Conservation (phyloP, 2,113 vertebrate genomes). For the Hippocampus zosterae region DNA sequence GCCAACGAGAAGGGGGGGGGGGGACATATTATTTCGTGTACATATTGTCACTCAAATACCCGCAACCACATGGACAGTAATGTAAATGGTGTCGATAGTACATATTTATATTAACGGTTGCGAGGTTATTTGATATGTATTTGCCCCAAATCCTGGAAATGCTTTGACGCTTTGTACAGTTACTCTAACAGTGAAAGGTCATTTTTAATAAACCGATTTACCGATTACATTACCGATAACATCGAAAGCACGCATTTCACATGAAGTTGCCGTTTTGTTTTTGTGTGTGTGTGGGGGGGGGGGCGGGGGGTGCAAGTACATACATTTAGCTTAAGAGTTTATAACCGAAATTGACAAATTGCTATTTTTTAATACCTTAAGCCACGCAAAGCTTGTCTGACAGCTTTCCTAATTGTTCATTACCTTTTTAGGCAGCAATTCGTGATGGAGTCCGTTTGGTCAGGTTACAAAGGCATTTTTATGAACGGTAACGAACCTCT, state of each 20-base stretch:
- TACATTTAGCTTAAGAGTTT: no score
- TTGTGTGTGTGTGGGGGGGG: no score
- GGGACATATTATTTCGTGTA: background rate
- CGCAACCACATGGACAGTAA: no score
- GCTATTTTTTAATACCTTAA: background rate
- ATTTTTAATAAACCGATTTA: no score
- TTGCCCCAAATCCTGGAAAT: no score
- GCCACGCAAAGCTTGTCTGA: background rate
- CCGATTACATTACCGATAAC: no score
- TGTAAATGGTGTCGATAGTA: background rate
- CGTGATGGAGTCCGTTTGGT: background rate
- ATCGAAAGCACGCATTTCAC: no score
- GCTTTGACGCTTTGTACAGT: no score
- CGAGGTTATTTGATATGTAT: background rate
- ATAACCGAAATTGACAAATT: background rate
- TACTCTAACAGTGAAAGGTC: no score
- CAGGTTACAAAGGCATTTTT: slow-evolving; percentile 1
- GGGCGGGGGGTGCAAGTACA: no score
- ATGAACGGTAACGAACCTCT: background rate
- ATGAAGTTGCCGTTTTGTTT: no score
- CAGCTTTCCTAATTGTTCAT: background rate
- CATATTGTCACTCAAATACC: background rate
- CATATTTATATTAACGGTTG: background rate
- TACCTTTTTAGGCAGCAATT: background rate
- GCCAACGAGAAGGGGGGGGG: slow-evolving; percentile 16